Percentiles rank a stretch among this genome's conserved stretches.
Evolutionary conservation across 2,888 invertebrate genomes (phyloP).

Genomic region (Antitype chi): DNA sequence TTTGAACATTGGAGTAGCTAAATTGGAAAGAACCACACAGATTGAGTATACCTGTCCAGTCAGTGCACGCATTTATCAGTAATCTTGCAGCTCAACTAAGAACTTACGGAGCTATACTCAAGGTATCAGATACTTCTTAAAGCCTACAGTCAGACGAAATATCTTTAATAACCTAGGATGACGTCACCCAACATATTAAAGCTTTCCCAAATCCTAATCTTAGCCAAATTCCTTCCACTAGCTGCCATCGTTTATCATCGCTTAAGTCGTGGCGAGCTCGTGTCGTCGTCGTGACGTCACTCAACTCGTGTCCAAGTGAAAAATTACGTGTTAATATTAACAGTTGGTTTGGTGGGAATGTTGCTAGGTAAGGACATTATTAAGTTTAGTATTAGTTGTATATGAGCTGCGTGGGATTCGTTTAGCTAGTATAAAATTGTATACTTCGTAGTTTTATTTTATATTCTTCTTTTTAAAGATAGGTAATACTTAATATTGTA

Average conservation of each 20-base stretch:
- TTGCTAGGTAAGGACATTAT: neutral
- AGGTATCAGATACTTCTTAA: neutral
- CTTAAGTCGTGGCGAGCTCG: constrained; percentile 31
- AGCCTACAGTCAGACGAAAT: neutral
- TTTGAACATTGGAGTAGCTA: no score
- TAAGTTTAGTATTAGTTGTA: neutral
- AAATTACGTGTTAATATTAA: constrained; percentile 55
- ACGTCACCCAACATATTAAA: constrained; percentile 19
- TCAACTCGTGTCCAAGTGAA: constrained; percentile 36
- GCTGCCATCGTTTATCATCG: constrained; percentile 44
- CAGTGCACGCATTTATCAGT: no score
- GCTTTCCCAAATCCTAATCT: constrained; percentile 26
- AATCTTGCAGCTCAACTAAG: no score
- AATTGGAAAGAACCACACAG: no score
- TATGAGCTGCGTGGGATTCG: neutral
- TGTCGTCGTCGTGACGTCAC: constrained; percentile 10
- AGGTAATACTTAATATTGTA: no score
- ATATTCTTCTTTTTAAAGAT: no score
- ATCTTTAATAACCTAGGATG: neutral
- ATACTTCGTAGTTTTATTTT: no score
- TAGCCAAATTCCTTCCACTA: constrained; percentile 28
- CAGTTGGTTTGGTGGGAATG: neutral
- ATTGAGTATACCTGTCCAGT: no score
- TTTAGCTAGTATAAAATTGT: no score
- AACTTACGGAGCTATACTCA: no score